A percentile compares a stretch with the other conserved stretches of the same genome.
Conservation (phyloP, 2,113 vertebrate species). For the Lophura nycthemera region DNA sequence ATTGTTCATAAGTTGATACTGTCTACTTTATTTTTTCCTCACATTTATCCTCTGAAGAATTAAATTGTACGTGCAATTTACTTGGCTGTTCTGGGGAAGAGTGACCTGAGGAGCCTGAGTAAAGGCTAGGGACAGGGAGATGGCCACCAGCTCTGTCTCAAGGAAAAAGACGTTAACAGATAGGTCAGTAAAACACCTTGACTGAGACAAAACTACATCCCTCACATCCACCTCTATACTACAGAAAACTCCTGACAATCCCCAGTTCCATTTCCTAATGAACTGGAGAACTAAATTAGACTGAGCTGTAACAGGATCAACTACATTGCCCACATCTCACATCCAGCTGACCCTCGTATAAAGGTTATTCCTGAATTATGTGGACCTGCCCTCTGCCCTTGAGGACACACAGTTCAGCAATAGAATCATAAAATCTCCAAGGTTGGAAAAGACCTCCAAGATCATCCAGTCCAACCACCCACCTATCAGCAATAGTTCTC, state of each 20-base stretch:
- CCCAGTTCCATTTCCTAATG: accelerated
- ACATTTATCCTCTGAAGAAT: not conserved
- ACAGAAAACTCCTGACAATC: not conserved
- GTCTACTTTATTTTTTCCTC: not conserved
- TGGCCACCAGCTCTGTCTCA: not conserved
- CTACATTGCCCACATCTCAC: not conserved
- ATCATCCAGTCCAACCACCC: too few relatives aligned
- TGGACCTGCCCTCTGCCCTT: not conserved
- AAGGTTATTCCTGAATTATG: not conserved
- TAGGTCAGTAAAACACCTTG: not conserved
- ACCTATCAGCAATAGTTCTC: too few relatives aligned
- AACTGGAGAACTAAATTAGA: not conserved
- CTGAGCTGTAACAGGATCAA: not conserved
- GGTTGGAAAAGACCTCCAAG: too few relatives aligned
- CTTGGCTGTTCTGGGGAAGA: not conserved
- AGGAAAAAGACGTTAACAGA: not conserved
- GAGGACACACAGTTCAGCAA: not conserved
- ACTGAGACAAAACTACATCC: not conserved
- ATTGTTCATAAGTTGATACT: not conserved
- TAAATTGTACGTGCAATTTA: not conserved
- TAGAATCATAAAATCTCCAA: too few relatives aligned
- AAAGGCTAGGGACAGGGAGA: not conserved
- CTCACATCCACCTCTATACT: not conserved
- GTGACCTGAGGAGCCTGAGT: not conserved
- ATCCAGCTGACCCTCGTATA: accelerated